Evolutionary conservation across 2,888 invertebrate genomes (phyloP).

Genomic region (Pyrgus malvae): DNA sequence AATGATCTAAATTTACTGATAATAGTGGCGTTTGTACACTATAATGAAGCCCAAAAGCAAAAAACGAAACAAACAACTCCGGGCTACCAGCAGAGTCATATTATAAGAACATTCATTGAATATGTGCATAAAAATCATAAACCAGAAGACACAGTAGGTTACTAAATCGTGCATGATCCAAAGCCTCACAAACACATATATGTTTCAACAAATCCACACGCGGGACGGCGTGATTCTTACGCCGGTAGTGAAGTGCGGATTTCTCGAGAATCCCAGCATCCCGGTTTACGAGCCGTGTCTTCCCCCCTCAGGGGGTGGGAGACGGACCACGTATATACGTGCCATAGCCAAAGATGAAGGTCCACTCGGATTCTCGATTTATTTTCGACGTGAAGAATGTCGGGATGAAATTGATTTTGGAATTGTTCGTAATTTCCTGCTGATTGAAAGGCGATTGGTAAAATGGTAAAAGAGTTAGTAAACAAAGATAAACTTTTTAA

Average conservation of each 20-base stretch:
- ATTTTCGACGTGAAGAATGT: conserved; percentile 15
- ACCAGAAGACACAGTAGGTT: not conserved
- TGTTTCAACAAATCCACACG: conserved; percentile 46
- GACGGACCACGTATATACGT: conserved; percentile 34
- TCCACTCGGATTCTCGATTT: conserved; percentile 23
- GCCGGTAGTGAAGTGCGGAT: conserved; percentile 73
- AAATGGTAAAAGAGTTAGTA: not conserved
- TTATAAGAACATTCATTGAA: too few relatives aligned
- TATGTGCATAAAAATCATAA: not conserved
- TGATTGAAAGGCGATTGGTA: not conserved
- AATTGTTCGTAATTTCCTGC: not conserved
- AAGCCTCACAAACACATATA: conserved; percentile 25
- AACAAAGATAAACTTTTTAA: not conserved
- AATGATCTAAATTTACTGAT: too few relatives aligned
- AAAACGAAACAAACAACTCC: too few relatives aligned
- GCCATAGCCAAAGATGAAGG: conserved; percentile 1
- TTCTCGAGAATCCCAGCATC: conserved; percentile 63
- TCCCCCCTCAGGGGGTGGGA: conserved; percentile 36
- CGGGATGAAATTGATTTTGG: conserved; percentile 11
- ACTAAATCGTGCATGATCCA: not conserved
- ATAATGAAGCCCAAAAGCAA: too few relatives aligned
- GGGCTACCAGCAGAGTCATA: too few relatives aligned
- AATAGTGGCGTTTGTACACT: too few relatives aligned
- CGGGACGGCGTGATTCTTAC: conserved; percentile 60
- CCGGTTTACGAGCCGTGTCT: conserved; percentile 59